These are phyloP conservation scores for Rhyacichthys aspro DNA, from an alignment of 2,797 vertebrate genomes.

Conservation along the genomic window DNA sequence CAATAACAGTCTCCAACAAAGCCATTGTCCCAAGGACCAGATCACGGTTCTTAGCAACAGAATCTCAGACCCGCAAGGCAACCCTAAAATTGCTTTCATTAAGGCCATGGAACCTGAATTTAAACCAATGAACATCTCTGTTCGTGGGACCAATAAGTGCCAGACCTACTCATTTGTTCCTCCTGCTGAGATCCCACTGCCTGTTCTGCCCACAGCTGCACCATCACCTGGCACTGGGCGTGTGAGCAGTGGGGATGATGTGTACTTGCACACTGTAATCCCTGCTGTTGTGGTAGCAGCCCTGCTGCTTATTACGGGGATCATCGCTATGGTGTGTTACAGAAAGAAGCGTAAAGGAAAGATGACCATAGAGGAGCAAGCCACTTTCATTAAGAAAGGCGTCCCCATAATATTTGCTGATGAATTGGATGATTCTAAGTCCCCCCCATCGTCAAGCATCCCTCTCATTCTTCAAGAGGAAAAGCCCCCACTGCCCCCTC, in stretches of 20 bases:
- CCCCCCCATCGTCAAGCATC: slow-evolving; percentile 96
- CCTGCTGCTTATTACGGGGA: slow-evolving; percentile 92
- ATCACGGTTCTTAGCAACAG: slow-evolving; percentile 85
- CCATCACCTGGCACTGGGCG: slow-evolving; percentile 85
- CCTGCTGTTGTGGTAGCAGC: slow-evolving; percentile 96
- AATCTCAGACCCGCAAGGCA: slow-evolving; percentile 87
- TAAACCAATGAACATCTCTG: slow-evolving; percentile 85
- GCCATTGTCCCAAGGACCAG: slow-evolving; percentile 91
- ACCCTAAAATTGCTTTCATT: slow-evolving; percentile 81
- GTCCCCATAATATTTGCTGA: slow-evolving; percentile 99
- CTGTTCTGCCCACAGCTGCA: slow-evolving; percentile 74
- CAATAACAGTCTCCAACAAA: slow-evolving; percentile 92
- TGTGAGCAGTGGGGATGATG: slow-evolving; percentile 89
- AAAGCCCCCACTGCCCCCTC: slow-evolving; percentile 95
- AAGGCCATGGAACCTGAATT: slow-evolving; percentile 92
- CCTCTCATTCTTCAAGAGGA: slow-evolving; percentile 98
- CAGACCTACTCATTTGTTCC: slow-evolving; percentile 89
- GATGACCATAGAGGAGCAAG: slow-evolving; percentile 97
- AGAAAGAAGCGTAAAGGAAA: slow-evolving; percentile 98
- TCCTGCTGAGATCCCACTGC: slow-evolving; percentile 72
- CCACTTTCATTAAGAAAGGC: slow-evolving; percentile 99
- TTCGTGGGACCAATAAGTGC: slow-evolving; percentile 90
- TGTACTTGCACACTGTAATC: slow-evolving; percentile 97
- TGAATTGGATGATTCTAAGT: slow-evolving; percentile 97
- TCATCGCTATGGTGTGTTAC: slow-evolving; percentile 99